Conservation (phyloP, 1,140 invertebrate genomes). For the Ctenoplectra terminalis region DNA sequence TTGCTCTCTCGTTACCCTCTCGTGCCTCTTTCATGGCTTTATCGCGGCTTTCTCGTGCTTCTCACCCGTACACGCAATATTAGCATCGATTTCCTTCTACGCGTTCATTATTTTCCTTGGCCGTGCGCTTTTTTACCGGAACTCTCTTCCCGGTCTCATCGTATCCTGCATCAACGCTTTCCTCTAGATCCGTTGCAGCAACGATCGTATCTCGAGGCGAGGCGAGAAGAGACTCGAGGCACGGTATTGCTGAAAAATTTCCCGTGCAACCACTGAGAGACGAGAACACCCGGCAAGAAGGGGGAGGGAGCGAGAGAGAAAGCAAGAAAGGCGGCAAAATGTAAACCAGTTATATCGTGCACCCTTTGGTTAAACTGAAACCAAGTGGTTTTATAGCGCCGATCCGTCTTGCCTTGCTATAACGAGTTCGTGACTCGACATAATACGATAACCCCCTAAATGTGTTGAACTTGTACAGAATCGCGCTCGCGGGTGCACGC, state of each 20-base stretch:
- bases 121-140: neutral
- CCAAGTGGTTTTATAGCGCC: conserved; percentile 80
- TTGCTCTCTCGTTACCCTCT: no score
- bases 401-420: conserved; percentile 79
- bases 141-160: neutral
- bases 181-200: conserved; percentile 10
- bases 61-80: neutral
- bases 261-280: conserved; percentile 34
- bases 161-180: conserved; percentile 31
- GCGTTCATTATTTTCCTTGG: neutral
- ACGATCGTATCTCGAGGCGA: conserved; percentile 49
- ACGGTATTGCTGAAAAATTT: conserved; percentile 22
- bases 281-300: neutral
- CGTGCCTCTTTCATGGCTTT: no score
- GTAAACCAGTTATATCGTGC: conserved; percentile 78
- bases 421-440: conserved; percentile 83
- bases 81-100: no score
- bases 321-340: conserved; percentile 68
- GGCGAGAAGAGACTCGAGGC: conserved; percentile 34
- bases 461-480: conserved; percentile 68
- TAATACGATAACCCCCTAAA: conserved; percentile 81
- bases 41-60: no score
- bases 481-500: conserved; percentile 47
- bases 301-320: neutral
- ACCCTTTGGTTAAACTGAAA: conserved; percentile 77